A percentile compares a stretch with the other conserved stretches of the same genome.
Conservation (phyloP, 2,113 vertebrate species). For the Coreoperca whiteheadi region DNA sequence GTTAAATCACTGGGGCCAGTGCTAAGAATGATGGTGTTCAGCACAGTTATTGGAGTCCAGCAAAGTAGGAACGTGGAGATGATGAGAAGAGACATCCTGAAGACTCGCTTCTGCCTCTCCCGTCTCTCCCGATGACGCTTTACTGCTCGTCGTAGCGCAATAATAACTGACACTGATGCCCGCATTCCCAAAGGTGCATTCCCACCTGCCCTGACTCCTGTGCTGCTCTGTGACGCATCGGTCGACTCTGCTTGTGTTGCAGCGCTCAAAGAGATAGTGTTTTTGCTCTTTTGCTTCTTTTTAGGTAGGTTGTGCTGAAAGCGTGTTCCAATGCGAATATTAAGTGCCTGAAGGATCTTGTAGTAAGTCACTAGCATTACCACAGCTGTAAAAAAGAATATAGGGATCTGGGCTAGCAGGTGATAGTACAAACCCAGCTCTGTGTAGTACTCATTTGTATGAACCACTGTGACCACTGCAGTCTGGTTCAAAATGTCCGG, state of each 20-base stretch:
- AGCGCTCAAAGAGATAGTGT: constrained; percentile 86
- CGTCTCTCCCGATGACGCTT: constrained; percentile 93
- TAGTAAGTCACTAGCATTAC: constrained; percentile 97
- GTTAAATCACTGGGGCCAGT: constrained; percentile 92
- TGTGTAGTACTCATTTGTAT: constrained; percentile 89
- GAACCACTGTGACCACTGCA: constrained; percentile 84
- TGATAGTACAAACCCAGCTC: constrained; percentile 96
- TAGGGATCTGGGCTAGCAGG: constrained; percentile 94
- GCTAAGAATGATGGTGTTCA: constrained; percentile 95
- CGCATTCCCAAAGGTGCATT: constrained; percentile 91
- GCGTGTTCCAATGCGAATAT: constrained; percentile 95
- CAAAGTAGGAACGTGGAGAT: constrained; percentile 97
- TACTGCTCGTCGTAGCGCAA: constrained; percentile 93
- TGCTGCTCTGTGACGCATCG: constrained; percentile 88
- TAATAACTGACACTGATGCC: constrained; percentile 95
- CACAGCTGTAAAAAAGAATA: constrained; percentile 94
- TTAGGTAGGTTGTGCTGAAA: constrained; percentile 90
- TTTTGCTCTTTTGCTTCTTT: constrained; percentile 91
- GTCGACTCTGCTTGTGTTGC: constrained; percentile 89
- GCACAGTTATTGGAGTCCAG: constrained; percentile 97
- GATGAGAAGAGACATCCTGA: constrained; percentile 95
- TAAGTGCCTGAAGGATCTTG: constrained; percentile 97
- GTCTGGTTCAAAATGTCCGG: constrained; percentile 89
- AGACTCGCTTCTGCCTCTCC: constrained; percentile 94
- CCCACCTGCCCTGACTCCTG: constrained; percentile 82